A percentile compares a stretch with the other conserved stretches of the same genome.
Evolutionary conservation across 2,888 invertebrate genomes (phyloP).

Genomic region (Drosophila subquinaria): DNA sequence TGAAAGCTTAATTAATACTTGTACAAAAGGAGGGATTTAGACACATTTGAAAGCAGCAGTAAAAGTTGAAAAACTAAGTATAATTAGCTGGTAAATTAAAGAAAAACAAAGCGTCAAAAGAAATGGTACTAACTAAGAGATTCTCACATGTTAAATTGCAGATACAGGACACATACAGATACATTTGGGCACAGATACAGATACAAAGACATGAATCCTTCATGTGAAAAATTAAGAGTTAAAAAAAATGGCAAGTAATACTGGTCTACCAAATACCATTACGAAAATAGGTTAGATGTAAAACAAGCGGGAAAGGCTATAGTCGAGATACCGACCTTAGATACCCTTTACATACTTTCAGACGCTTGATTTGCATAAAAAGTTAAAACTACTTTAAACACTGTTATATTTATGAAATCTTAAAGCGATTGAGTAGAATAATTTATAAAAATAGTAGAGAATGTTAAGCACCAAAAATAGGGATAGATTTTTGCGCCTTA

Average conservation of each 20-base stretch:
- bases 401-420: no score
- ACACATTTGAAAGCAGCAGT: constrained; percentile 30
- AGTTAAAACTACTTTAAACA: no score
- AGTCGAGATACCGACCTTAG: no score
- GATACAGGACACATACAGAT: background rate
- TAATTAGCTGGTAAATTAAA: constrained; percentile 60
- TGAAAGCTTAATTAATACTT: constrained; percentile 25
- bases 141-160: constrained; percentile 8
- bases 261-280: background rate
- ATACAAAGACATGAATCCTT: constrained; percentile 3
- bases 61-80: constrained; percentile 36
- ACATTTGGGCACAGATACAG: background rate
- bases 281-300: no score
- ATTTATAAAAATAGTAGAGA: no score
- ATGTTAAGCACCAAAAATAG: no score
- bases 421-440: no score
- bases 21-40: background rate
- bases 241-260: background rate
- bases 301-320: no score
- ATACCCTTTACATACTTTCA: no score
- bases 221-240: constrained; percentile 16
- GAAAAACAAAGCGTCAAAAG: constrained; percentile 41
- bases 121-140: constrained; percentile 22
- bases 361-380: no score
- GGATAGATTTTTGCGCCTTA: no score